Base-by-base conservation (phyloP, 1,140 invertebrate species). In the Linepithema humile region DNA sequence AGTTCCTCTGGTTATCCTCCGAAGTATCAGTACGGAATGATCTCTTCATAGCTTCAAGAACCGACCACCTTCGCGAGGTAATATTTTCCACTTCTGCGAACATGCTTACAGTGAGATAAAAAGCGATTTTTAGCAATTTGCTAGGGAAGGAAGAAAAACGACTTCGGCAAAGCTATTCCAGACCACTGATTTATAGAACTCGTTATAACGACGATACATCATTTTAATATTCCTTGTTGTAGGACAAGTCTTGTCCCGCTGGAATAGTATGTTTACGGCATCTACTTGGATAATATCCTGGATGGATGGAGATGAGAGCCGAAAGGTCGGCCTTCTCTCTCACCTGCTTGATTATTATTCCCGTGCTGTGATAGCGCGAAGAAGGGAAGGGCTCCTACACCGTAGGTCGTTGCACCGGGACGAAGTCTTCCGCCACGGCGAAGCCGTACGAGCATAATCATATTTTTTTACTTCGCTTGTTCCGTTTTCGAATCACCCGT, bases 401-500 rank as follows among this genome's bases (percentile, higher is more conserved):
- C 32, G 45, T 29, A 65, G 88, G 90, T 91, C 91, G 83, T 91
- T 90, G 86, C 88, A 84, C 90, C 83, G 73, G 64, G 84, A 80
- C 82, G 67, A 70, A 60, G 85, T 82, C 80, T 88, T 50, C 75
- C 62, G 65, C 80, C 69, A 86, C 77, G 73, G 75, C 77, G 62
- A 77, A 78, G 84, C 26, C 82, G 77, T 84, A 26, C 77, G 77
- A 84, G 84, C 86, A 90, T 91, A 91, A 92, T 92, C 90, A 90
- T 92, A 92, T 90, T 91, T 91, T 89, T 20, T 64, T 26, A 40
- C 62, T 67, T 53, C n/a, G 17, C 26, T 75, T 2, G 40, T 40
- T 20, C 20, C 45, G 59, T 65, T 60, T 45, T 45, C 29, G 26
- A 40, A 29, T 59, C 50, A 3, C 7, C 57, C 32, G 53, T 10